phyloP scores from a whole-genome alignment of 2,888 invertebrate genomes.

The Penaeus monodon region DNA sequence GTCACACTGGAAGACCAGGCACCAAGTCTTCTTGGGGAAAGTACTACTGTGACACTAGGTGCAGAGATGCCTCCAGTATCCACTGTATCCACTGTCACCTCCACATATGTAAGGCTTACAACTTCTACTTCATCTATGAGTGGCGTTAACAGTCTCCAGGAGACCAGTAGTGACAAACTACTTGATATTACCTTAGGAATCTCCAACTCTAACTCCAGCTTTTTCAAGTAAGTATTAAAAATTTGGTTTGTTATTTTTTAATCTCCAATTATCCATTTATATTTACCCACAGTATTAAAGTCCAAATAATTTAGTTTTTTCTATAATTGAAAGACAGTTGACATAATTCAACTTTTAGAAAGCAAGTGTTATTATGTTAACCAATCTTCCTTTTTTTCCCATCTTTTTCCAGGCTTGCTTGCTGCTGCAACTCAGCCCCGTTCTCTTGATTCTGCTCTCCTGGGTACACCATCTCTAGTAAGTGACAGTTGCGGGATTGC shows the following conservation, averaged over 20 bases:
- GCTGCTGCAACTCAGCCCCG: conserved; percentile 50
- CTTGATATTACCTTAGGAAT: conserved; percentile 50
- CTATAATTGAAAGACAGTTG: no score
- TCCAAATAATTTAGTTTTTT: no score
- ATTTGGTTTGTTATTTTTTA: not conserved
- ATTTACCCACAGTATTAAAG: conserved; percentile 17
- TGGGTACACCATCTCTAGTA: conserved; percentile 10
- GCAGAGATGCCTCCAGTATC: not conserved
- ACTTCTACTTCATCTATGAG: conserved; percentile 17
- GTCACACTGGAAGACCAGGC: conserved; percentile 45
- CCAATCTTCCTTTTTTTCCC: not conserved
- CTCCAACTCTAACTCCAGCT: conserved; percentile 56
- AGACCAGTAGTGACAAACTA: conserved; percentile 49
- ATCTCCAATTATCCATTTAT: conserved; percentile 27
- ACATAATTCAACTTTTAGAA: no score
- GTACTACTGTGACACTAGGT: conserved; percentile 4
- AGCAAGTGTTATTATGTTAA: not conserved
- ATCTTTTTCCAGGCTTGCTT: conserved; percentile 37
- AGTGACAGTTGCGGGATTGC: conserved; percentile 4
- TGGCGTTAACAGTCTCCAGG: conserved; percentile 18
- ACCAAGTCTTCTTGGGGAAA: conserved; percentile 25
- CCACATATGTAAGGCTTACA: not conserved
- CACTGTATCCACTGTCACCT: not conserved
- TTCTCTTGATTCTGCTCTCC: conserved; percentile 18
- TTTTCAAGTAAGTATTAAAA: conserved; percentile 50